Evolutionary conservation across 2,888 invertebrate genomes (phyloP).

Genomic region (Conchocele bisecta): DNA sequence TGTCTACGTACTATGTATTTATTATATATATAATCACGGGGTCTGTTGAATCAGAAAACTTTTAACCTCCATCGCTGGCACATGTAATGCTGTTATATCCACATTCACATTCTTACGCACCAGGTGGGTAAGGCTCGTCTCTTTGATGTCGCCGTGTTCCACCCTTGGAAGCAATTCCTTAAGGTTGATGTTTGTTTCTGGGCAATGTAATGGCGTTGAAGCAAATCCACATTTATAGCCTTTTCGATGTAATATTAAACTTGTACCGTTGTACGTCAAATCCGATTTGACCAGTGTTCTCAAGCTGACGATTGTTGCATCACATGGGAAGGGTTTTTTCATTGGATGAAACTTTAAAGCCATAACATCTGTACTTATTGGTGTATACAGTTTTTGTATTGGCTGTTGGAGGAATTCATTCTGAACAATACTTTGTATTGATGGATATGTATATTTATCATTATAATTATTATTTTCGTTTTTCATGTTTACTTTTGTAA

Average conservation of each 20-base stretch:
- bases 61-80: conserved; percentile 73
- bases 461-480: conserved; percentile 10
- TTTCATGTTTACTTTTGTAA: too few relatives aligned
- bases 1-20: too few relatives aligned
- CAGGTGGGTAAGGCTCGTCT: conserved; percentile 73
- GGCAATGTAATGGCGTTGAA: conserved; percentile 58
- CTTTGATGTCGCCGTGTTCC: conserved; percentile 47
- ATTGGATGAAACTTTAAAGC: conserved; percentile 54
- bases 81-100: conserved; percentile 48
- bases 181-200: conserved; percentile 44
- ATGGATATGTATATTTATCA: conserved; percentile 61
- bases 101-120: conserved; percentile 51
- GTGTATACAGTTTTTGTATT: conserved; percentile 61
- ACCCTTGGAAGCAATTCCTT: conserved; percentile 63
- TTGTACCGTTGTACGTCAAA: conserved; percentile 72
- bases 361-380: conserved; percentile 64
- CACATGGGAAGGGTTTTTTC: conserved; percentile 72
- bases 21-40: too few relatives aligned
- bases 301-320: conserved; percentile 68
- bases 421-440: conserved; percentile 60
- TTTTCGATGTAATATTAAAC: conserved; percentile 72
- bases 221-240: conserved; percentile 73
- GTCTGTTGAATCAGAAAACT: conserved; percentile 40
- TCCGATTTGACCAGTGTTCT: conserved; percentile 69
- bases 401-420: conserved; percentile 72